Evolutionary conservation across 2,113 vertebrate species (phyloP).

Genomic region (Rafetus swinhoei): DNA sequence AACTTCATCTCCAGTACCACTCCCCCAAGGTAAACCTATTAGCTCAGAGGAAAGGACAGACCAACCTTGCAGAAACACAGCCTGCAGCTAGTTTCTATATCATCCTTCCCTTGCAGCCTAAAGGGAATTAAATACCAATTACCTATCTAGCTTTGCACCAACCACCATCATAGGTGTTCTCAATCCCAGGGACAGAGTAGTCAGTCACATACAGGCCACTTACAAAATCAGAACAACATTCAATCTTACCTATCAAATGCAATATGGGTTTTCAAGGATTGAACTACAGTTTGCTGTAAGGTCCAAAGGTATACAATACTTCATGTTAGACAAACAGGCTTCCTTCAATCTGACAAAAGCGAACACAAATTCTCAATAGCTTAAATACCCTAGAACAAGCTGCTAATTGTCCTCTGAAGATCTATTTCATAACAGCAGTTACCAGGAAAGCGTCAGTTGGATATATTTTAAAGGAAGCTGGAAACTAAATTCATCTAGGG

Average conservation of each 20-base stretch:
- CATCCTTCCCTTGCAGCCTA: neutral
- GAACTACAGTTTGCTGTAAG: neutral
- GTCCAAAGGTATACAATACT: neutral
- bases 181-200: neutral
- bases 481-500: constrained; percentile 43
- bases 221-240: neutral
- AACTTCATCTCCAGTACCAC: neutral
- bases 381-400: constrained; percentile 6
- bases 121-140: neutral
- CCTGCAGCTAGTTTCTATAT: neutral
- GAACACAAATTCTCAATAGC: neutral
- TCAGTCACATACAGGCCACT: neutral
- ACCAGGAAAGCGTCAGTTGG: constrained; percentile 50
- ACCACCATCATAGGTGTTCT: neutral
- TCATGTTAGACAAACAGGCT: neutral
- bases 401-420: constrained; percentile 22
- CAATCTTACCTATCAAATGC: neutral
- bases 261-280: neutral
- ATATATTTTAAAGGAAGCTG: constrained; percentile 46
- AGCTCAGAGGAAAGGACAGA: neutral
- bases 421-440: constrained; percentile 32
- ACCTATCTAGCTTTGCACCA: neutral
- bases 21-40: neutral
- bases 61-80: neutral
- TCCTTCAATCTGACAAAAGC: neutral